Evolutionary conservation across 2,113 vertebrate species (phyloP), one percentile per base, ranked within the genome.

Genomic region (Pteruthius melanotis): DNA sequence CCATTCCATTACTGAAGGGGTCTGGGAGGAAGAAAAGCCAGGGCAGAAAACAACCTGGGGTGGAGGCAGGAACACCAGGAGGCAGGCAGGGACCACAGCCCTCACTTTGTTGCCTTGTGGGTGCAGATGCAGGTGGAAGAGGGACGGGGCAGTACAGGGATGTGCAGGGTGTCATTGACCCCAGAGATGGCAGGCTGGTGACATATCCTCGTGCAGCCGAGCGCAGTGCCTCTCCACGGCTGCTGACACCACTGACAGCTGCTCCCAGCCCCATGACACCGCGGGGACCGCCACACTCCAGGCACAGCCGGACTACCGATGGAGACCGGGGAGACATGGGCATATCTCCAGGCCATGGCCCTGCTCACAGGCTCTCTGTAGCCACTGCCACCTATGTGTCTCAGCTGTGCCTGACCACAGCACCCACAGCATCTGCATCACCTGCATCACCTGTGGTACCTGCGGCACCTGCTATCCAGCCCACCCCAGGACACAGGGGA

Each of bases 281-380:
- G 0, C 0, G 0, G 75, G 50, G 92, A 91, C 44, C 0, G 0
- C 1, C 4, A 74, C 1, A 1, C 33, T 60, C 20, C 5, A 6
- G 53, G 70, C 65, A 85, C 65, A 64, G 53, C 23, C 0, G 0
- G 56, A 52, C 31, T 56, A 7, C 27, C 15, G 22, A 10, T 1
- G 1, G 65, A 66, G 35, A 56, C 28, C 28, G 42, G 45, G 18
- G 57, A 68, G 53, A 80, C 53, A 28, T 0, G 0, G 53, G 20
- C 57, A 83, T 0, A 0, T 15, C 53, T 71, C 37, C 71, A 44
- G 63, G 8, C 42, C 39, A 17, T 1, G 0, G 69, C 30, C 39
- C 12, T 90, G 52, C 31, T 50, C 7, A 3, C 11, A 19, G 59
- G 33, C 42, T 31, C 7, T 7, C 21, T 5, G 2, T 18, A 81